Conservation (phyloP, 2,113 vertebrate species). For the Odocoileus virginianus region DNA sequence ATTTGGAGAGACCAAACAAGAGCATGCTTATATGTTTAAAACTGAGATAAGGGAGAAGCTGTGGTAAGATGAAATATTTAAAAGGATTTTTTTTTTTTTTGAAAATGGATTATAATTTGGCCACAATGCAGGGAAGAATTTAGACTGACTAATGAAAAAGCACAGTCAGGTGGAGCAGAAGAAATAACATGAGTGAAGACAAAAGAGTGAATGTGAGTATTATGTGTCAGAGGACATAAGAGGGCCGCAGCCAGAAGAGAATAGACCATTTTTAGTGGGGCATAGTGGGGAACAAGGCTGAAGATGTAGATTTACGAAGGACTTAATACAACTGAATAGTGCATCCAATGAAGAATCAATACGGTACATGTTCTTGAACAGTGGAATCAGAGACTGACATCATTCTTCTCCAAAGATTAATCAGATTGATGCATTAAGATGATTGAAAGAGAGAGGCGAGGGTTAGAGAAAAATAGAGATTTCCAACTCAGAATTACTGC, state of each 20-base stretch:
- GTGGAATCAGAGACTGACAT: neutral
- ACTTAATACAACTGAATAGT: neutral
- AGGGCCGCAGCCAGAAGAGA: neutral
- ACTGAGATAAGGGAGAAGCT: neutral
- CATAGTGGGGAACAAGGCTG: rapidly evolving
- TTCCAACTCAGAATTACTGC: neutral
- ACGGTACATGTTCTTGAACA: neutral
- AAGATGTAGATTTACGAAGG: neutral
- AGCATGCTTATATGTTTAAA: neutral
- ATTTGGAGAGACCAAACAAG: neutral
- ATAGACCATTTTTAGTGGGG: neutral
- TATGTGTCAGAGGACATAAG: too few relatives aligned
- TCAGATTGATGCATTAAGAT: conserved; percentile 17
- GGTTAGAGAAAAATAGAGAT: neutral
- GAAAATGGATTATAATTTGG: neutral
- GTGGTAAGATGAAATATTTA: neutral
- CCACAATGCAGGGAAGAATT: neutral
- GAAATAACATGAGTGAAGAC: neutral
- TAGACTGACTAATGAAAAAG: neutral
- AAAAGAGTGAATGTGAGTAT: neutral
- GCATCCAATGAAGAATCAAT: neutral
- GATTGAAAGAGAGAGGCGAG: neutral
- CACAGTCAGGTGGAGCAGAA: neutral
- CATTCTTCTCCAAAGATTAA: neutral
- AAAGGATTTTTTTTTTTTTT: neutral